These are phyloP conservation scores for Caenorhabditis wallacei DNA, from an alignment of 2,888 invertebrate species.

Conservation along the genomic window DNA sequence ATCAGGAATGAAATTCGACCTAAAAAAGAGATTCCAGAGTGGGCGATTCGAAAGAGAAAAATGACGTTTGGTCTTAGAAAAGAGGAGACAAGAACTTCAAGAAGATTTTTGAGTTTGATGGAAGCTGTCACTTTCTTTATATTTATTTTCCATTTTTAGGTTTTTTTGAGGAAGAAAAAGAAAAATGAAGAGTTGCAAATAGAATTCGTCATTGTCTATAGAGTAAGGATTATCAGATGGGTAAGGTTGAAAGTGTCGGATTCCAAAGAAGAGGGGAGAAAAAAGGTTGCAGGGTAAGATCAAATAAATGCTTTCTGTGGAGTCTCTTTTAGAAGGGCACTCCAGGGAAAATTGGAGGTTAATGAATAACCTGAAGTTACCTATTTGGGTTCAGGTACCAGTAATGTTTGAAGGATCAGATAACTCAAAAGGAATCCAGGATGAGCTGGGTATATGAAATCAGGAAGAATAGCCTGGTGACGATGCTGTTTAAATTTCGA, in stretches of 20 bases:
- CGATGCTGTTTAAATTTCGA: too few species aligned
- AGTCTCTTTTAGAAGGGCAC: neutral
- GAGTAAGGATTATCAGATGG: neutral
- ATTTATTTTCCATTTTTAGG: neutral
- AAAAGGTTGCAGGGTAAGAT: neutral
- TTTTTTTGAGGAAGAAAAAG: neutral
- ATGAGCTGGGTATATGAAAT: too few species aligned
- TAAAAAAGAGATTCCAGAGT: neutral
- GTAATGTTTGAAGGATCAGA: too few species aligned
- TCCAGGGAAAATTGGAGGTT: neutral
- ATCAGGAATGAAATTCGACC: slow-evolving; percentile 46
- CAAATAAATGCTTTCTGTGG: neutral
- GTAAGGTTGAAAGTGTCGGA: neutral
- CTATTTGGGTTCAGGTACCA: too few species aligned
- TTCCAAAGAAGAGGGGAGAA: neutral
- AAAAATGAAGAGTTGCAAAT: neutral
- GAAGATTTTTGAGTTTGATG: slow-evolving; percentile 15
- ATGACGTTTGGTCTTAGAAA: neutral
- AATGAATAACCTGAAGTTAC: too few species aligned
- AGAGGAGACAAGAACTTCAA: neutral
- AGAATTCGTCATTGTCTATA: slow-evolving; percentile 2
- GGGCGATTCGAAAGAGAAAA: neutral
- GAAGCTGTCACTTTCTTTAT: slow-evolving; percentile 9
- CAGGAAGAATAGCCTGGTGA: too few species aligned
- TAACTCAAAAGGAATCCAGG: too few species aligned